Base-by-base conservation (phyloP, 2,888 invertebrate genomes). In the Unio delphinus region DNA sequence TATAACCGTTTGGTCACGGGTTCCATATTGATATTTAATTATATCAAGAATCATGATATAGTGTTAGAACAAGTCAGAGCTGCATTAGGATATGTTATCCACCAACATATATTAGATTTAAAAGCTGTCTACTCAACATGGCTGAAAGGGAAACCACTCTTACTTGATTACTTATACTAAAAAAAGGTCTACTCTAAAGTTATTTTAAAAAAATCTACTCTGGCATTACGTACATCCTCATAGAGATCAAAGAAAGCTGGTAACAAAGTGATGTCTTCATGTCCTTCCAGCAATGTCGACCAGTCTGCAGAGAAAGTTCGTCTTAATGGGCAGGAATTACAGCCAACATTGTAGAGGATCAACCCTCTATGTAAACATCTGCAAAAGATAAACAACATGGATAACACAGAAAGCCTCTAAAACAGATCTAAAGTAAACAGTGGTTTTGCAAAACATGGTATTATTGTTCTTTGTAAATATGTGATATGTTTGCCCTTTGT, bases 211-310 rank as follows among this genome's bases (percentile, higher is more conserved):
- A 72, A 74, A 67, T 34, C 72, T 28, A 68, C 26, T 15, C 28
- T 26, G 18, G 34, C 55, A 26, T 45, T n/a, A 75, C 86, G 86
- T 77, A 90, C 98, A 91, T 98, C 95, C 92, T 98, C 97, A 86
- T 95, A 94, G 82, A 98, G 94, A 90, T 98, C 98, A 90, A 95
- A 98, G 90, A 97, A 98, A 18, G 96, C 94, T 0, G 95, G 96
- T 91, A 96, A 93, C 0, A 84, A 70, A 4, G 84, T 83, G 62
- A 81, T 75, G 0, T 94, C 92, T n/a, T 94, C 65, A 34, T 61
- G 64, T 18, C 68, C 60, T 20, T 76, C 72, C 95, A 92, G 20
- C n/a, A 76, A 76, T 8, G 93, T 93, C 75, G 93, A 93, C 95
- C 96, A 96, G 69, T 93, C 93, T 0, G 96, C 92, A 71, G 92